Evolutionary conservation across 2,888 invertebrate genomes (phyloP), one percentile per base, ranked within the genome.

Genomic region (Apotomis betuletana): DNA sequence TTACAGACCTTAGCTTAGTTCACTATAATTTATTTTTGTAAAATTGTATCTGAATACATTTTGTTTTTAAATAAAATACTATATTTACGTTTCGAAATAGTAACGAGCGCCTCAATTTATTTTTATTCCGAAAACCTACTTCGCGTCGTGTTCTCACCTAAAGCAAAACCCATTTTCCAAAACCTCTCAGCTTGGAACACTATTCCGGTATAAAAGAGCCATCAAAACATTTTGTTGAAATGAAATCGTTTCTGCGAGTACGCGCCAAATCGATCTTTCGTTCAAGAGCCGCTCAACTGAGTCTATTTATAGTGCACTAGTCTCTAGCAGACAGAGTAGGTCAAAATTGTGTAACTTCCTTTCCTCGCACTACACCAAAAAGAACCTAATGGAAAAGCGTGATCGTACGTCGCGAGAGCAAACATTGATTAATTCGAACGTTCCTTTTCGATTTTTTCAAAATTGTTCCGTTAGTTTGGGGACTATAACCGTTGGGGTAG

Each of bases 331-430:
- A 59, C 63, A 54, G 74, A 65, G 69, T 78, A 79, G 80, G 79
- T 80, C 80, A 80, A 81, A 81, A 83, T 76, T 83, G 80, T 80
- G 78, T 77, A 77, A 78, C 77, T 77, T 76, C 74, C 71, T 62
- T 62, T 71, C 73, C 74, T 74, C 74, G 78, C 78, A 80, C 80
- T 80, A 80, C 74, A 76, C 72, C 76, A 69, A 82, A 79, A 82
- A 81, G 82, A 77, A 80, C 77, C 78, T 83, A 85, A 85, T 84
- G 85, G 84, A 83, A 84, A 81, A 84, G 74, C 80, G 83, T 82
- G 81, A 81, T 84, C 79, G 79, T 75, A 80, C 77, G 78, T 76
- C 77, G 78, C 72, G 67, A 70, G 74, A 52, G 82, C 78, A 82
- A 82, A 84, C 79, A 81, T 77, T 80, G 80, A 80, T 81, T 80